These are phyloP conservation scores for Pangasianodon gigas DNA, from an alignment of 2,113 vertebrate genomes.

Conservation along the genomic window DNA sequence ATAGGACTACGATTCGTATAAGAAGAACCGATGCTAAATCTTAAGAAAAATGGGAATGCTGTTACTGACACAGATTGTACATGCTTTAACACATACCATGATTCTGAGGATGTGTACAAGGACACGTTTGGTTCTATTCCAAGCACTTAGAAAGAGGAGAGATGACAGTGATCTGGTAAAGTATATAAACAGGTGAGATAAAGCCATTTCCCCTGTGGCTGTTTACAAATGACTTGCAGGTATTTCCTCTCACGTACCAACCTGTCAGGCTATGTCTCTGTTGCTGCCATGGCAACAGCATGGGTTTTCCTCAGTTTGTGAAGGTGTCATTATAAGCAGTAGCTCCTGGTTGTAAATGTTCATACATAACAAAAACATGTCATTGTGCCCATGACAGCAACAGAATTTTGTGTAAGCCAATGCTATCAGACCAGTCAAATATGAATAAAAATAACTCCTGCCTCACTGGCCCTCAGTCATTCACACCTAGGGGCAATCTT, in stretches of 20 bases:
- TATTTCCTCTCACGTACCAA: constrained; percentile 51
- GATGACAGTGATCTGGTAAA: background rate
- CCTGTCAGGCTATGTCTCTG: constrained; percentile 35
- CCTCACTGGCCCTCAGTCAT: background rate
- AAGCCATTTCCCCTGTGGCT: constrained; percentile 34
- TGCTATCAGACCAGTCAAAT: background rate
- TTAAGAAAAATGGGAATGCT: background rate
- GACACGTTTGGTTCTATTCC: background rate
- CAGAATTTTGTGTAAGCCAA: background rate
- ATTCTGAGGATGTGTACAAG: background rate
- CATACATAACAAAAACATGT: constrained; percentile 5
- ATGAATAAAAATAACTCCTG: background rate
- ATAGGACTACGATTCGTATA: background rate
- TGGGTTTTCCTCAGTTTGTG: constrained; percentile 6
- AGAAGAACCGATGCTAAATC: background rate
- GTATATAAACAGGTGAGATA: background rate
- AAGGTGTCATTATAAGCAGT: constrained; percentile 16
- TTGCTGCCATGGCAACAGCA: constrained; percentile 57
- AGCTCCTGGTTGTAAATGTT: constrained; percentile 13
- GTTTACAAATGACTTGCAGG: constrained; percentile 46
- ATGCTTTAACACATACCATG: background rate
- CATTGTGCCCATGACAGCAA: background rate
- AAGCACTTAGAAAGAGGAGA: background rate
- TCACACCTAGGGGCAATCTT: no score
- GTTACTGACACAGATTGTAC: background rate